Evolutionary conservation across 1,140 invertebrate genomes (phyloP).

Genomic region (Oryctes rhinoceros): DNA sequence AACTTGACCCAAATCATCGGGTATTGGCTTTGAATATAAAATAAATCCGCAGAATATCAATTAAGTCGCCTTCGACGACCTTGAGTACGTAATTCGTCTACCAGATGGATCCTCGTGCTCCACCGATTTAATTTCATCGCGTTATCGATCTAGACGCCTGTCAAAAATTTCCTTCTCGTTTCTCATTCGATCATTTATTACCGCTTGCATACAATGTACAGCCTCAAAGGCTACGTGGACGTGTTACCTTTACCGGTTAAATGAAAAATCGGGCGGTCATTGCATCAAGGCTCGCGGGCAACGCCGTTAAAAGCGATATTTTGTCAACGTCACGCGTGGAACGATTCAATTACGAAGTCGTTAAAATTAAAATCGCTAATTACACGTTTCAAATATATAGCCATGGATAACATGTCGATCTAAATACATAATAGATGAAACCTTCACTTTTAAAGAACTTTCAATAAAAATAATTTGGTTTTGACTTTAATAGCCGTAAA

Average conservation of each 20-base stretch:
- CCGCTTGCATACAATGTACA: background rate
- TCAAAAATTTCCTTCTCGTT: constrained; percentile 7
- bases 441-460: no score
- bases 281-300: background rate
- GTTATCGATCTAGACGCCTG: constrained; percentile 5
- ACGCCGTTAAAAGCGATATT: background rate
- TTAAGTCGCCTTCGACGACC: constrained; percentile 28
- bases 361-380: no score
- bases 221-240: background rate
- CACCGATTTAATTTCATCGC: background rate
- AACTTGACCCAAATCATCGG: constrained; percentile 29
- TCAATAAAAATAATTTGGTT: no score
- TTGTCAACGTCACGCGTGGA: background rate
- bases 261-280: background rate
- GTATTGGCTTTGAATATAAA: constrained; percentile 18
- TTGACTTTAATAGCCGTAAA: no score
- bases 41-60: constrained; percentile 30
- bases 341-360: no score
- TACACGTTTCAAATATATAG: no score
- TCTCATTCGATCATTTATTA: constrained; percentile 11
- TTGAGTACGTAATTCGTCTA: background rate
- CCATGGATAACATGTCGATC: background rate
- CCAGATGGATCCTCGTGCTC: constrained; percentile 4
- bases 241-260: constrained; percentile 9
- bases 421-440: background rate